These are phyloP conservation scores for Beris morrisii DNA, from an alignment of 2,888 invertebrate genomes.

Conservation along the genomic window DNA sequence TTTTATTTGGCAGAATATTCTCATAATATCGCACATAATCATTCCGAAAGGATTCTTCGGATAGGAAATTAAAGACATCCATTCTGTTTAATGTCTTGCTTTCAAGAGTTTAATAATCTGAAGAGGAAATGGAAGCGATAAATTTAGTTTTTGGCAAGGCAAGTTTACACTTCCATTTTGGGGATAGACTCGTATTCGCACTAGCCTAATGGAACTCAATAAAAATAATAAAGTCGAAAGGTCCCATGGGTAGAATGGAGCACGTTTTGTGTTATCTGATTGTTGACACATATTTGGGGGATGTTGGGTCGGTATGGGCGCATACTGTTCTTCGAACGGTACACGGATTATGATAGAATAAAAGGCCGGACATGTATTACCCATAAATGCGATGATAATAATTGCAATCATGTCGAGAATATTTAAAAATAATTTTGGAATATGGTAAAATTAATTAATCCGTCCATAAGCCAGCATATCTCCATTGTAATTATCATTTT, in stretches of 20 bases:
- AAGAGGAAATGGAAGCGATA: conserved; percentile 28
- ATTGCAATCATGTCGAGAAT: too few species aligned
- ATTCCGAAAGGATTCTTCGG: conserved; percentile 18
- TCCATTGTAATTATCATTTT: conserved; percentile 13
- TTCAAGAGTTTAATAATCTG: conserved; percentile 25
- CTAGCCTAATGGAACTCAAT: conserved; percentile 22
- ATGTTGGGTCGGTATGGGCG: too few species aligned
- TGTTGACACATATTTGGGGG: background rate
- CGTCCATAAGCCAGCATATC: background rate
- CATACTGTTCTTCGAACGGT: too few species aligned
- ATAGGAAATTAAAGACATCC: conserved; percentile 29
- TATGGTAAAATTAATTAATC: too few species aligned
- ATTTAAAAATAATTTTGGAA: too few species aligned
- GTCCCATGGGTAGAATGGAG: background rate
- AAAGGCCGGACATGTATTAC: too few species aligned
- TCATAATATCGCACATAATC: conserved; percentile 19
- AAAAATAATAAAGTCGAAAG: conserved; percentile 28
- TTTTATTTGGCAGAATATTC: conserved; percentile 11
- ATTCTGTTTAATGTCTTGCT: conserved; percentile 29
- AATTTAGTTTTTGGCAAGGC: conserved; percentile 28
- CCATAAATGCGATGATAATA: too few species aligned
- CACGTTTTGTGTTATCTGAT: background rate
- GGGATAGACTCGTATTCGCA: background rate
- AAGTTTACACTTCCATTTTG: conserved; percentile 21
- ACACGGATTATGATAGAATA: too few species aligned